phyloP scores from a whole-genome alignment of 2,797 vertebrate species.

The Melanotaenia nigrans region DNA sequence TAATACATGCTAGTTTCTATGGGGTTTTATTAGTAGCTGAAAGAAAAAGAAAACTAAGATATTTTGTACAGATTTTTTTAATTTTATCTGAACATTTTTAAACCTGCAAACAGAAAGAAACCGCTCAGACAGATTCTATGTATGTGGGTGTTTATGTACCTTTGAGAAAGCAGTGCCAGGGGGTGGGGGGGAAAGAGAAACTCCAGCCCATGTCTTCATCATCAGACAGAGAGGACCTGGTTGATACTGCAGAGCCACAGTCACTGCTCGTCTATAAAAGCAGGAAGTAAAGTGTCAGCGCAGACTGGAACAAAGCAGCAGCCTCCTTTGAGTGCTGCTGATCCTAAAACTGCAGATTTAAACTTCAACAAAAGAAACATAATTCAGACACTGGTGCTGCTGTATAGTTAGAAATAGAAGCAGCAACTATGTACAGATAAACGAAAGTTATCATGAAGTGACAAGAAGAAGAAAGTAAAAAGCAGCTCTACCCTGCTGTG shows the following conservation, averaged over 20 bases:
- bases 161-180: slow-evolving; percentile 98
- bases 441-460: background rate
- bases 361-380: background rate
- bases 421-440: background rate
- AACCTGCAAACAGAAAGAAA: background rate
- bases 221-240: slow-evolving; percentile 90
- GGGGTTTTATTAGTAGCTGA: background rate
- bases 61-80: no score
- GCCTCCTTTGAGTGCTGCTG: background rate
- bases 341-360: background rate
- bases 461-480: background rate
- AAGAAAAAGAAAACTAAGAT: background rate
- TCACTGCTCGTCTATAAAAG: slow-evolving; percentile 88
- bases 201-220: slow-evolving; percentile 98
- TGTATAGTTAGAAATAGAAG: background rate
- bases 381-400: background rate
- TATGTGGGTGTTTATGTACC: slow-evolving; percentile 74
- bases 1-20: background rate
- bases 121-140: background rate
- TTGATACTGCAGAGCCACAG: slow-evolving; percentile 92
- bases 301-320: background rate
- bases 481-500: slow-evolving; percentile 73
- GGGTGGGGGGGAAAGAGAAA: slow-evolving; percentile 94
- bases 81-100: no score
- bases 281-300: no score